Base-by-base conservation (phyloP, 2,113 vertebrate genomes). In the Echinops telfairi region DNA sequence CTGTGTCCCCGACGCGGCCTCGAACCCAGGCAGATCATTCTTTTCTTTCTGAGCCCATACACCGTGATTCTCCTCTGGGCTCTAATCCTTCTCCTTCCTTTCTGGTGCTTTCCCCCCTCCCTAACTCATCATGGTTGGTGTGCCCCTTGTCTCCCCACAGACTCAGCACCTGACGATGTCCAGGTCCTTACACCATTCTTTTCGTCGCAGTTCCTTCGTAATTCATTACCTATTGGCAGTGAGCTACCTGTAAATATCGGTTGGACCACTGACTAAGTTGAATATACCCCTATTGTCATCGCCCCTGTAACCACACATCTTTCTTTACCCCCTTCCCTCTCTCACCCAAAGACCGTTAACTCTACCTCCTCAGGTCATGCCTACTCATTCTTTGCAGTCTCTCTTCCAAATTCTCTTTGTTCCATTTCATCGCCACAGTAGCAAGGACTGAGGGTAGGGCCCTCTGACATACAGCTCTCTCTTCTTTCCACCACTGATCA, bases 31-130 rank as follows among this genome's bases (percentile, higher is more conserved):
- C 7, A 40, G 40, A 40, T 25, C 10, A 68, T 2, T 15, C 53
- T 80, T 79, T 57, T 47, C 40, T 79, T 77, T 68, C 88, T 27
- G 77, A 93, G 87, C 89, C 14, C 22, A 62, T 5, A n/a, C 29
- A 47, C 73, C 16, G 47, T 3, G 33, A 17, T 31, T 94, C 60
- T 40, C 80, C 43, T 89, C 62, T 53, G n/a, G 36, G 19, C 29
- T 68, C 53, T 70, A 80, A 53, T 47, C 33, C 58, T 70, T 75
- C 86, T 57, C 53, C 57, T 31, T 33, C 23, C 40, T 86, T 57
- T 53, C 66, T 87, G 75, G 7, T 29, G 47, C 47, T 53, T 6
- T 10, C 43, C 43, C 47, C 47, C 47, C 47, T 91, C n/a, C 25
- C 33, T n/a, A 36, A n/a, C 15, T 22, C 19, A 27, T 8, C 43